Conservation (phyloP, 2,797 vertebrate species). For the Tympanoctomys barrerae region DNA sequence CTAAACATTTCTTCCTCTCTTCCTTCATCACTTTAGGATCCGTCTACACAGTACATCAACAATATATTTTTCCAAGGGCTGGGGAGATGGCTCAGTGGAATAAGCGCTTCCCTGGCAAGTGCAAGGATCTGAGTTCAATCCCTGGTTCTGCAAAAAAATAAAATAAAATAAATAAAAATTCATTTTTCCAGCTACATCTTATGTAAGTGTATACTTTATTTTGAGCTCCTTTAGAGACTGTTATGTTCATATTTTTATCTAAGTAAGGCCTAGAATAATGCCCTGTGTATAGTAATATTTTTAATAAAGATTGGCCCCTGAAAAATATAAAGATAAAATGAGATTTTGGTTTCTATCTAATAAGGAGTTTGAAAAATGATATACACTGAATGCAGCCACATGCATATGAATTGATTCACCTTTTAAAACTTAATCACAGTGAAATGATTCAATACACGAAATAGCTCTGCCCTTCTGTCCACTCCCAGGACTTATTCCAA, state of each 20-base stretch:
- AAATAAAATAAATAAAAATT: no score
- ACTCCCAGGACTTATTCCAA: not conserved
- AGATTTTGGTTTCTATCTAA: not conserved
- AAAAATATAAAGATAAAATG: slow-evolving; percentile 47
- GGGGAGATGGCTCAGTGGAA: no score
- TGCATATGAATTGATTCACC: not conserved
- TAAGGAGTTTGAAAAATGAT: not conserved
- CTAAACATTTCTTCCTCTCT: not conserved
- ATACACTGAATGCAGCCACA: not conserved
- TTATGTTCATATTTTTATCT: not conserved
- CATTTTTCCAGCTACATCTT: not conserved
- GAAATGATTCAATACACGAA: slow-evolving; percentile 30
- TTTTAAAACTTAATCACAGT: slow-evolving; percentile 3
- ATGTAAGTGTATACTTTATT: not conserved
- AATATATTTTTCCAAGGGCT: no score
- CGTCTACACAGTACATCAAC: not conserved
- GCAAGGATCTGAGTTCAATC: no score
- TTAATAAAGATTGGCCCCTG: not conserved
- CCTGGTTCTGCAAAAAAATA: no score
- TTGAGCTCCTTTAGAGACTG: not conserved
- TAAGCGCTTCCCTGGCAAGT: no score
- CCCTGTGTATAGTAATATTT: not conserved
- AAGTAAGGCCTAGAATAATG: not conserved
- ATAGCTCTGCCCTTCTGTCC: not conserved
- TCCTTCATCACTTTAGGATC: not conserved